Conservation (phyloP, 2,888 invertebrate species). For the Hedya salicella region DNA sequence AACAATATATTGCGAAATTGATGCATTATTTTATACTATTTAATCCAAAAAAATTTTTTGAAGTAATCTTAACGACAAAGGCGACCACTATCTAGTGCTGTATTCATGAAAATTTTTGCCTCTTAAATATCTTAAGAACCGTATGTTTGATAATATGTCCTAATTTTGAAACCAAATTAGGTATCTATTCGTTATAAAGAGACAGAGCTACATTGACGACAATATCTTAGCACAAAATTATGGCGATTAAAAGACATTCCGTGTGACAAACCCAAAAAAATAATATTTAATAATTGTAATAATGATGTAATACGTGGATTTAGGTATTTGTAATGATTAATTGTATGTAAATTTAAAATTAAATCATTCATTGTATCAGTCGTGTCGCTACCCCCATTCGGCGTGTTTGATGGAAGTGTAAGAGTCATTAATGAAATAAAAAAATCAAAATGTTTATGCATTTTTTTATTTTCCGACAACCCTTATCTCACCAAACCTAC, state of each 20-base stretch:
- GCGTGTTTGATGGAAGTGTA: constrained; percentile 78
- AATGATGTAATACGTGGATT: constrained; percentile 66
- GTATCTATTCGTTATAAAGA: background rate
- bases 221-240: background rate
- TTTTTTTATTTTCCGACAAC: constrained; percentile 51
- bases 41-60: too few species aligned
- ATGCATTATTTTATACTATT: too few species aligned
- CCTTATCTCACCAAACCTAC: too few species aligned
- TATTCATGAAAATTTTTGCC: too few species aligned
- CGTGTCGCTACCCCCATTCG: constrained; percentile 75
- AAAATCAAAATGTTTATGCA: constrained; percentile 58
- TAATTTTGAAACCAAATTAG: background rate
- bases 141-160: too few species aligned
- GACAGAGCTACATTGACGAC: background rate
- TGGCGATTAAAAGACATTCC: background rate
- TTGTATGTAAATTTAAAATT: constrained; percentile 66
- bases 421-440: constrained; percentile 74
- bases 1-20: too few species aligned
- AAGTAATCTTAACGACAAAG: too few species aligned
- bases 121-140: too few species aligned
- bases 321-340: constrained; percentile 71
- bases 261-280: constrained; percentile 6
- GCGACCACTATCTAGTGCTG: too few species aligned
- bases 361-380: constrained; percentile 72
- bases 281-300: constrained; percentile 77